phyloP scores from a whole-genome alignment of 2,888 invertebrate genomes.

The Lagria hirta region DNA sequence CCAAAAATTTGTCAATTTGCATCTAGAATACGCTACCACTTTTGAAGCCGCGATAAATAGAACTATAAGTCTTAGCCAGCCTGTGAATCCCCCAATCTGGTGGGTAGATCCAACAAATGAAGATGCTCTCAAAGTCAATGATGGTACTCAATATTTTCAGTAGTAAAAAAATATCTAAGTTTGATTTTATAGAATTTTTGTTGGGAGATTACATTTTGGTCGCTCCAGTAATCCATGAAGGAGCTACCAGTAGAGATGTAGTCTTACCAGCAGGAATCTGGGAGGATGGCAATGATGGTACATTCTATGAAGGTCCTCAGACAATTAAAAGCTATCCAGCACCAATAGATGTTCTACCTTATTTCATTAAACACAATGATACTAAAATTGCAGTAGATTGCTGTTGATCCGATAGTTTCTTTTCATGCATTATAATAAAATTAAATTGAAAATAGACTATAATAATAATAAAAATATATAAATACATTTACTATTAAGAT shows the following conservation, averaged over 20 bases:
- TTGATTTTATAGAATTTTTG: slow-evolving; percentile 65
- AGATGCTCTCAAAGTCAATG: slow-evolving; percentile 61
- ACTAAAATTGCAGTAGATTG: too few species aligned
- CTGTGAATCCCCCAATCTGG: slow-evolving; percentile 82
- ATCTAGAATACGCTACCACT: slow-evolving; percentile 61
- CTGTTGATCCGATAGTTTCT: too few species aligned
- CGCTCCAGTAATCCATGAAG: slow-evolving; percentile 72
- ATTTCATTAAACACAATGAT: slow-evolving; percentile 56
- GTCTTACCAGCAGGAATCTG: slow-evolving; percentile 77
- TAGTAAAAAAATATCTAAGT: slow-evolving; percentile 4
- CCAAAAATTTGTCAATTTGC: slow-evolving; percentile 65
- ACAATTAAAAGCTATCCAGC: slow-evolving; percentile 67
- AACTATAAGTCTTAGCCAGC: slow-evolving; percentile 63
- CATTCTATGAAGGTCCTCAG: slow-evolving; percentile 59
- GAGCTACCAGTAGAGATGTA: slow-evolving; percentile 64
- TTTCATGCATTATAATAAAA: too few species aligned
- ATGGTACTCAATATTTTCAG: slow-evolving; percentile 53
- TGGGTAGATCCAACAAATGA: slow-evolving; percentile 73
- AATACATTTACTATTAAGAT: too few species aligned
- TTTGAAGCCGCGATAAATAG: slow-evolving; percentile 65
- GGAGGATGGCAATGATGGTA: slow-evolving; percentile 63
- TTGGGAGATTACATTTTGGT: slow-evolving; percentile 75
- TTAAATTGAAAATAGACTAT: too few species aligned
- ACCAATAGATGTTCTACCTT: slow-evolving; percentile 68
- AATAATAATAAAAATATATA: too few species aligned